phyloP scores from a whole-genome alignment of 2,888 invertebrate species.

The Escarpia spicata region DNA sequence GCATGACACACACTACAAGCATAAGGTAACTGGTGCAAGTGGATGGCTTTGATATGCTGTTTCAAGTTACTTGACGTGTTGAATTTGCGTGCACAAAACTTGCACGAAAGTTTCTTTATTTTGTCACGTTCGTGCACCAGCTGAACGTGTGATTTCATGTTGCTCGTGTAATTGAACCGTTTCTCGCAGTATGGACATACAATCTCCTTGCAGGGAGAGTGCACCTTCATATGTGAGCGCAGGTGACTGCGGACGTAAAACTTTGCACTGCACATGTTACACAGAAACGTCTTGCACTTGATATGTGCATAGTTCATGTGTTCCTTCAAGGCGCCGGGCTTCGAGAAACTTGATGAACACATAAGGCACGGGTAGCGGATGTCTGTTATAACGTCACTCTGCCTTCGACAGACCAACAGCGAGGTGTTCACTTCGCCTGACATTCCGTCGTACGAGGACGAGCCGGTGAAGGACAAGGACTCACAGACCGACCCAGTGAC shows the following conservation, averaged over 20 bases:
- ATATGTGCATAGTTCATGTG: slow-evolving; percentile 16
- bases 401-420: background rate
- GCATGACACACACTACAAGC: background rate
- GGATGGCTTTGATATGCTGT: slow-evolving; percentile 11
- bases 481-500: slow-evolving; percentile 46
- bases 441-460: background rate
- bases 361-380: background rate
- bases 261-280: background rate
- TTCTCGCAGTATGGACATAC: slow-evolving; percentile 12
- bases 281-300: background rate
- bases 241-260: background rate
- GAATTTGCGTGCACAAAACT: slow-evolving; percentile 16
- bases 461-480: slow-evolving; percentile 24
- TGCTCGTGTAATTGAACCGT: background rate
- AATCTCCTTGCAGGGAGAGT: background rate
- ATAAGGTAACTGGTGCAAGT: background rate
- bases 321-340: background rate
- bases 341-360: background rate
- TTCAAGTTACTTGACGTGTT: background rate
- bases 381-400: background rate
- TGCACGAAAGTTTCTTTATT: background rate
- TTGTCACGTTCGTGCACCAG: background rate
- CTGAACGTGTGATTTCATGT: background rate
- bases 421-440: background rate
- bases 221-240: slow-evolving; percentile 2